Percentiles rank a stretch among this genome's conserved stretches.
These are phyloP conservation scores for Ormyrus pomaceus DNA, from an alignment of 2,888 invertebrate genomes.

Conservation along the genomic window DNA sequence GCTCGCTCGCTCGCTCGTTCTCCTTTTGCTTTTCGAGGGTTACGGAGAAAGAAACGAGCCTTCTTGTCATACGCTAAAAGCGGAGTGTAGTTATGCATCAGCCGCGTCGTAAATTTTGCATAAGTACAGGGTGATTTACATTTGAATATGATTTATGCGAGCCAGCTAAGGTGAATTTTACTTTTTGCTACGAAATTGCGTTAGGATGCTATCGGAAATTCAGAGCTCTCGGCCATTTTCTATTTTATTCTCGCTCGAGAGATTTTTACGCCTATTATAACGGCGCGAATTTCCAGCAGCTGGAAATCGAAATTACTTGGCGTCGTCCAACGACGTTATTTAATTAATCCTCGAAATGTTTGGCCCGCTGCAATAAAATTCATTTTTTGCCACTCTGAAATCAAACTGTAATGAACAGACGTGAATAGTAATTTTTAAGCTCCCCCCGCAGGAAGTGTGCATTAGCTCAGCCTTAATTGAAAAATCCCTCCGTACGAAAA, in stretches of 20 bases:
- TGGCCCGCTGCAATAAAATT: no score
- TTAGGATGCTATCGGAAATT: neutral
- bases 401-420: neutral
- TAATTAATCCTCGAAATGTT: no score
- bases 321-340: no score
- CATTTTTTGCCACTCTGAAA: no score
- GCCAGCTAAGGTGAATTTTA: constrained; percentile 1
- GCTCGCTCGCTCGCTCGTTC: neutral
- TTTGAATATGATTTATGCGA: constrained; percentile 43
- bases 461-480: constrained; percentile 16
- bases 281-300: no score
- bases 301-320: no score
- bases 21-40: neutral
- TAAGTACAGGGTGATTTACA: constrained; percentile 44
- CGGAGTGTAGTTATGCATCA: constrained; percentile 36
- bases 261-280: no score
- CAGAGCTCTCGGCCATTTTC: no score
- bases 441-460: neutral
- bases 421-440: constrained; percentile 34
- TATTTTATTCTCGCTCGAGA: no score
- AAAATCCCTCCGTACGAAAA: neutral
- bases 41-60: constrained; percentile 19
- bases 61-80: constrained; percentile 35
- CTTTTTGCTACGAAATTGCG: constrained; percentile 15
- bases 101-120: constrained; percentile 44